phyloP scores from a whole-genome alignment of 2,797 vertebrate species.

The Muraenolepis orangiensis region DNA sequence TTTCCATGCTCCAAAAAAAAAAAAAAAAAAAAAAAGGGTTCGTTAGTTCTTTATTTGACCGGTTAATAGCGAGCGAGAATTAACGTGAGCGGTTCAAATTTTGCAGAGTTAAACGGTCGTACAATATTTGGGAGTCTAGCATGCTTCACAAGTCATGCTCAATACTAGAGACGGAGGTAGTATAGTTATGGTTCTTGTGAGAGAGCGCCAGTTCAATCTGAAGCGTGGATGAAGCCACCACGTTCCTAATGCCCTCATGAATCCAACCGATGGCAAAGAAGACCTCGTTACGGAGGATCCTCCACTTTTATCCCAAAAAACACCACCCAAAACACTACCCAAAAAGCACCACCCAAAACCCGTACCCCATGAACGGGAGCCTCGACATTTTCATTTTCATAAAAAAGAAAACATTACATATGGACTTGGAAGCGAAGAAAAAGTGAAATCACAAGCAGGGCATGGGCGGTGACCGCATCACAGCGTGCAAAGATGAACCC shows the following conservation, averaged over 20 bases:
- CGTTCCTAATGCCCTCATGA: slow-evolving; percentile 50
- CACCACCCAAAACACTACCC: too few species aligned
- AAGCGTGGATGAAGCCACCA: slow-evolving; percentile 27
- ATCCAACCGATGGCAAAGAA: not conserved
- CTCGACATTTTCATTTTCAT: too few species aligned
- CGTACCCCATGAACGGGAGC: not conserved
- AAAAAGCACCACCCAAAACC: not conserved
- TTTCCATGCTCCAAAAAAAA: not conserved
- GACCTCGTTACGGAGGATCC: not conserved
- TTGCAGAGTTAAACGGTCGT: slow-evolving; percentile 10
- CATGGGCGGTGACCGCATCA: not conserved
- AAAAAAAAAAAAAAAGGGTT: too few species aligned
- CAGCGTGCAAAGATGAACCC: not conserved
- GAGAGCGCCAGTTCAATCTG: not conserved
- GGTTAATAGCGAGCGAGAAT: not conserved
- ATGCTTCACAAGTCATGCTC: slow-evolving; percentile 45
- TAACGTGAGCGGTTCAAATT: not conserved
- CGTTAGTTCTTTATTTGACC: not conserved
- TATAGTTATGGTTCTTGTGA: not conserved
- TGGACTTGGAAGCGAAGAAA: too few species aligned
- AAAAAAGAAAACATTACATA: not conserved
- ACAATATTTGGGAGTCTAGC: slow-evolving; percentile 38
- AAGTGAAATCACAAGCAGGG: not conserved
- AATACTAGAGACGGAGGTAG: slow-evolving; percentile 17
- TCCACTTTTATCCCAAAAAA: too few species aligned